Percentiles rank a stretch among this genome's conserved stretches.
These are phyloP conservation scores for Oscheius myriophilus DNA, from an alignment of 2,888 invertebrate species.

Conservation along the genomic window DNA sequence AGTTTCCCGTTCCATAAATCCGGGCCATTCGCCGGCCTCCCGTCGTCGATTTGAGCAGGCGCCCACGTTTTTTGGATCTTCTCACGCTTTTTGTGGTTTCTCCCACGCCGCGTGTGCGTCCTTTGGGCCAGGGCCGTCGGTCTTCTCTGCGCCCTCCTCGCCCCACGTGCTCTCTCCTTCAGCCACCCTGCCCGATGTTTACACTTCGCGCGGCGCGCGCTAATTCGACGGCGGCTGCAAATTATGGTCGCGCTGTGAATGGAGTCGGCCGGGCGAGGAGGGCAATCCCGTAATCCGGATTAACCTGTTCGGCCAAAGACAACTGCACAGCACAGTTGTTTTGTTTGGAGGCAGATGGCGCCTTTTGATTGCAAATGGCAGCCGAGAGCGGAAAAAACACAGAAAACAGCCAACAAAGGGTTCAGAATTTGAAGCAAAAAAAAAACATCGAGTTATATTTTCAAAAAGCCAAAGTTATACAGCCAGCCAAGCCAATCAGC, in stretches of 20 bases:
- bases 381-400: not conserved
- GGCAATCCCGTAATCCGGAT: slow-evolving; percentile 22
- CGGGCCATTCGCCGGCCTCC: too few species aligned
- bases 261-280: not conserved
- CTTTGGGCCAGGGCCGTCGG: not conserved
- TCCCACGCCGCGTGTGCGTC: not conserved
- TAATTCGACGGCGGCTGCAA: slow-evolving; percentile 4
- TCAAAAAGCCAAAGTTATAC: too few species aligned
- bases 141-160: too few species aligned
- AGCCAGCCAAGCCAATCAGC: too few species aligned
- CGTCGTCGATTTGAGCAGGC: not conserved
- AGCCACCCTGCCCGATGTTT: not conserved
- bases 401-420: not conserved
- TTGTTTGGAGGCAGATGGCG: not conserved
- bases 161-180: too few species aligned
- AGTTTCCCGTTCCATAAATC: too few species aligned
- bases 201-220: slow-evolving; percentile 19
- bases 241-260: not conserved
- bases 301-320: slow-evolving; percentile 12
- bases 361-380: not conserved
- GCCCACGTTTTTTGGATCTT: slow-evolving; percentile 22
- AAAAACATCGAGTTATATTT: not conserved
- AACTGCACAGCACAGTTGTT: not conserved
- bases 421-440: not conserved
- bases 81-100: slow-evolving; percentile 5